Conservation (phyloP, 2,888 invertebrate genomes). For the Argyresthia albistria region DNA sequence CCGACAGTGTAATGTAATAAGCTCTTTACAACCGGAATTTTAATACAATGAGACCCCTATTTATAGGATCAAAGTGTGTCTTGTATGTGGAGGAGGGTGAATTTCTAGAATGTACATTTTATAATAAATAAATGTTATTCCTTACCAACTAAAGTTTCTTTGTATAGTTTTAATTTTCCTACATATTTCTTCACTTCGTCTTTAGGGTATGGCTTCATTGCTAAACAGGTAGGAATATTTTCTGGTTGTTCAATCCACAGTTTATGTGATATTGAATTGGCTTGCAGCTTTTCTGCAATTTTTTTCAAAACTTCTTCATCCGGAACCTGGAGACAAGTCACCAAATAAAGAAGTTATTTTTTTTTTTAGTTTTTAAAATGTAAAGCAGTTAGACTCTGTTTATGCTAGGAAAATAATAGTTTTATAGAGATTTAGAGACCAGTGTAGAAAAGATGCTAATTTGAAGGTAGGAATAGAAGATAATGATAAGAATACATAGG, state of each 20-base stretch:
- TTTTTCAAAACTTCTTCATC: slow-evolving; percentile 81
- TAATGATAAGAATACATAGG: background rate
- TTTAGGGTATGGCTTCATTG: slow-evolving; percentile 92
- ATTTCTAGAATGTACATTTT: too few relatives aligned
- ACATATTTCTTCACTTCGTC: slow-evolving; percentile 87
- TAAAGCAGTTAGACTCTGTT: too few relatives aligned
- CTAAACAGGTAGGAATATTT: slow-evolving; percentile 95
- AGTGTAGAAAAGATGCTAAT: too few relatives aligned
- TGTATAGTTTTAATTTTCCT: slow-evolving; percentile 87
- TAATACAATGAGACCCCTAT: too few relatives aligned
- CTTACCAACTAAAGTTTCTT: slow-evolving; percentile 36
- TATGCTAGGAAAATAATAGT: too few relatives aligned
- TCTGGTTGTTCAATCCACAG: slow-evolving; percentile 98
- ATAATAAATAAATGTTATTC: background rate
- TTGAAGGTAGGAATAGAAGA: background rate
- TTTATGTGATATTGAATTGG: slow-evolving; percentile 86
- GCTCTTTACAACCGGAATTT: too few relatives aligned
- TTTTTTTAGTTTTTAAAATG: too few relatives aligned
- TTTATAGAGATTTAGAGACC: too few relatives aligned
- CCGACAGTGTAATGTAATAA: too few relatives aligned
- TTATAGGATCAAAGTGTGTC: too few relatives aligned
- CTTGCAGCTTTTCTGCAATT: slow-evolving; percentile 78
- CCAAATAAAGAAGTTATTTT: too few relatives aligned
- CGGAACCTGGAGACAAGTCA: slow-evolving; percentile 69
- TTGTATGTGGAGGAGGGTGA: too few relatives aligned